Evolutionary conservation across 1,140 invertebrate species (phyloP).

Genomic region (Drosophila persimilis): DNA sequence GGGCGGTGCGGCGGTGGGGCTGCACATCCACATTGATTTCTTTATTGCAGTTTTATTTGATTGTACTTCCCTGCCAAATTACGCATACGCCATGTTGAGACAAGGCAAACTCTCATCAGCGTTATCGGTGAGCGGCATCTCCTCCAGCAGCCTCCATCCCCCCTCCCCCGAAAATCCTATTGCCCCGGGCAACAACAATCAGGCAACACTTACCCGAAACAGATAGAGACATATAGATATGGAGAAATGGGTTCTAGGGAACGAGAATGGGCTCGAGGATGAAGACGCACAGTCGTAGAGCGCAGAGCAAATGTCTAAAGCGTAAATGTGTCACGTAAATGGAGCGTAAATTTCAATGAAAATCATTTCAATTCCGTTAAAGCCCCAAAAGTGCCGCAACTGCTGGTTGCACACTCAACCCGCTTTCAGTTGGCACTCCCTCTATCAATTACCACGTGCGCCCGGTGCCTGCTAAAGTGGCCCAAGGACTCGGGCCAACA

Average conservation of each 20-base stretch:
- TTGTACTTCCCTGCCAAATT: conserved; percentile 71
- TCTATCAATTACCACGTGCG: conserved; percentile 43
- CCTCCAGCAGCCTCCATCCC: neutral
- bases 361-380: conserved; percentile 78
- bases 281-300: conserved; percentile 15
- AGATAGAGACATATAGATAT: conserved; percentile 41
- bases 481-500: conserved; percentile 40
- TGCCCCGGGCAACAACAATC: conserved; percentile 62
- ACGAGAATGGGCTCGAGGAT: conserved; percentile 3
- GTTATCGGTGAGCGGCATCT: conserved; percentile 62
- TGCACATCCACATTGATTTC: conserved; percentile 75
- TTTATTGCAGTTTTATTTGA: conserved; percentile 81
- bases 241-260: conserved; percentile 13
- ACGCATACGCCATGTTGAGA: conserved; percentile 76
- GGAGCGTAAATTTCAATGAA: conserved; percentile 82
- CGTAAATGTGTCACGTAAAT: conserved; percentile 82
- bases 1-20: neutral
- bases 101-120: conserved; percentile 72
- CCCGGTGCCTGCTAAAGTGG: conserved; percentile 45
- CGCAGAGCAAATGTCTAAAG: conserved; percentile 71
- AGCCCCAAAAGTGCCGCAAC: conserved; percentile 68
- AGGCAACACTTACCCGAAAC: conserved; percentile 61
- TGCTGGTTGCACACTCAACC: conserved; percentile 19
- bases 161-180: conserved; percentile 4
- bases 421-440: too few relatives aligned